Conservation (phyloP, 2,888 invertebrate species). For the Drosophila setosimentum region DNA sequence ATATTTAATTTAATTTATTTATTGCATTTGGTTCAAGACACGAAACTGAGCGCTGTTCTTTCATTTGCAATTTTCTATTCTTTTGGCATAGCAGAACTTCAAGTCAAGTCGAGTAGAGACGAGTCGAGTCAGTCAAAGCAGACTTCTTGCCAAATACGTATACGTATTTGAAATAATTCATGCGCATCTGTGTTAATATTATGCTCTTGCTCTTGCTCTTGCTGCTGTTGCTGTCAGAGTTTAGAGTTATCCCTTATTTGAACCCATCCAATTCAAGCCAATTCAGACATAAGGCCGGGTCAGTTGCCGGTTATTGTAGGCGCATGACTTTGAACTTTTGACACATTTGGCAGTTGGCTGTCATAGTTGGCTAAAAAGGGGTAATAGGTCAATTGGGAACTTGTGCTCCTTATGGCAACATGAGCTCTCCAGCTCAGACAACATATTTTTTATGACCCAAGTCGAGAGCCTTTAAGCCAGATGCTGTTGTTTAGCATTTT, state of each 20-base stretch:
- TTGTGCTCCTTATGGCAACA: conserved; percentile 41
- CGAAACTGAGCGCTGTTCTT: conserved; percentile 24
- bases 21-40: conserved; percentile 47
- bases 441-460: conserved; percentile 50
- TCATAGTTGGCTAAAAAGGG: conserved; percentile 55
- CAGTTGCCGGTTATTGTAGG: conserved; percentile 42
- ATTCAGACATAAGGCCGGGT: conserved; percentile 21
- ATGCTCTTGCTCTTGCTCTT: conserved; percentile 19
- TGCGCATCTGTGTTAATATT: conserved; percentile 65
- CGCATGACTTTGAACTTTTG: conserved; percentile 74
- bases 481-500: conserved; percentile 14
- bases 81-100: conserved; percentile 10
- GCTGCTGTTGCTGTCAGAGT: conserved; percentile 37
- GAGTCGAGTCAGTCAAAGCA: neutral
- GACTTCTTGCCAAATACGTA: conserved; percentile 24
- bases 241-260: conserved; percentile 56
- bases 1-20: conserved; percentile 68
- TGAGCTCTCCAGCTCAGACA: conserved; percentile 12
- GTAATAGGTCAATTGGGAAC: conserved; percentile 70
- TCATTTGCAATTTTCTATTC: conserved; percentile 11
- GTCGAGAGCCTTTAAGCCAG: conserved; percentile 21
- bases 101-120: neutral
- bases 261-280: conserved; percentile 9
- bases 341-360: conserved; percentile 73
- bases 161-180: conserved; percentile 62